A percentile compares a stretch with the other conserved stretches of the same genome.
Evolutionary conservation across 2,888 invertebrate species (phyloP).

Genomic region (Tipula unca): DNA sequence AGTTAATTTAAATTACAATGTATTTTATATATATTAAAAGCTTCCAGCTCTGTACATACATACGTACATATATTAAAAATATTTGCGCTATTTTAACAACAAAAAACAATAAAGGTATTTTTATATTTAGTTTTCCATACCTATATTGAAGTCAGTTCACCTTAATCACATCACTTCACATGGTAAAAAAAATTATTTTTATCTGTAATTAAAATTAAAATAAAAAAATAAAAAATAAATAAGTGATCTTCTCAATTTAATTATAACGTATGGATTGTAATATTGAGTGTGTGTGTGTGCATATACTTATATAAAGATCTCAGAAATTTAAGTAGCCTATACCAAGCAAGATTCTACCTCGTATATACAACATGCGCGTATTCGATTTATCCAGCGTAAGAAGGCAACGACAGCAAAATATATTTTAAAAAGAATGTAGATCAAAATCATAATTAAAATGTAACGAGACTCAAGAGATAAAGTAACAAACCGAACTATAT

Average conservation of each 20-base stretch:
- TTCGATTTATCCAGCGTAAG: neutral
- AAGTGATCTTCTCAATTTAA: neutral
- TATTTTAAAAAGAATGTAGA: neutral
- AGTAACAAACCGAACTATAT: neutral
- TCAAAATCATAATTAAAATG: conserved; percentile 14
- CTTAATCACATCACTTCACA: neutral
- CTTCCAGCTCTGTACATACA: neutral
- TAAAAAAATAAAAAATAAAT: too few relatives aligned
- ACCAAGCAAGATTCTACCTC: neutral
- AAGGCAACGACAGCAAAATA: neutral
- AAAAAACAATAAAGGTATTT: neutral
- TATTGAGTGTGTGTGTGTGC: neutral
- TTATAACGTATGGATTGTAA: neutral
- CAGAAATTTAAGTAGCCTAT: neutral
- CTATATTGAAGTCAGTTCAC: neutral
- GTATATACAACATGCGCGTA: neutral
- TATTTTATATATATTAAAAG: neutral
- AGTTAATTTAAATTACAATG: neutral
- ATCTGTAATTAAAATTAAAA: neutral
- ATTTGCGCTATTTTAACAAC: neutral
- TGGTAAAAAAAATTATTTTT: neutral
- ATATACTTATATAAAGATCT: neutral
- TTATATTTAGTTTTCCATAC: neutral
- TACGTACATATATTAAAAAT: neutral
- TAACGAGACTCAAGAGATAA: neutral